A percentile compares a stretch with the other conserved stretches of the same genome.
Conservation (phyloP, 2,113 vertebrate species). For the Cichladusa arquata region DNA sequence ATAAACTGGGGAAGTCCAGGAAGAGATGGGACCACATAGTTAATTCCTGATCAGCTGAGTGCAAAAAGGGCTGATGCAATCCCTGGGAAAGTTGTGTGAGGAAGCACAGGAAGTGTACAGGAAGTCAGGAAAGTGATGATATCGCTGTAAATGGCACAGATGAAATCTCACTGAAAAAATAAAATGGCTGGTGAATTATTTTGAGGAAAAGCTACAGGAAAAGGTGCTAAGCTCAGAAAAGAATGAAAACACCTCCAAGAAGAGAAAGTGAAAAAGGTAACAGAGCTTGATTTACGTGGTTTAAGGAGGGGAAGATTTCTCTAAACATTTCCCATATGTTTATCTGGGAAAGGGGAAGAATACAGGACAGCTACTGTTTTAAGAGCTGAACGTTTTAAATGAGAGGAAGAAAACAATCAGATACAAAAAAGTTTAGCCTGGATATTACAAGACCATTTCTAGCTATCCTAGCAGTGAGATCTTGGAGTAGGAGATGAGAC, state of each 20-base stretch:
- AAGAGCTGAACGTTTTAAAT: background rate
- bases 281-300: accelerated
- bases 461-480: background rate
- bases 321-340: background rate
- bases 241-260: background rate
- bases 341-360: background rate
- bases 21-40: background rate
- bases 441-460: background rate
- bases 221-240: background rate
- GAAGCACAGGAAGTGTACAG: background rate
- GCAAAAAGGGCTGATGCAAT: constrained; percentile 36
- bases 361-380: background rate
- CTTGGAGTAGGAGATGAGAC: background rate
- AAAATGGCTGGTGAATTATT: background rate
- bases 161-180: background rate
- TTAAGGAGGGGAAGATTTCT: background rate
- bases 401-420: background rate
- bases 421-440: background rate
- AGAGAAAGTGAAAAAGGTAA: background rate
- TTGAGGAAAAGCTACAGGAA: background rate
- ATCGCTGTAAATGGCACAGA: accelerated
- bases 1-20: background rate
- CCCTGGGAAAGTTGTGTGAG: background rate
- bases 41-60: background rate
- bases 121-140: background rate